phyloP scores from a whole-genome alignment of 2,797 vertebrate genomes.

The Staurois parvus region DNA sequence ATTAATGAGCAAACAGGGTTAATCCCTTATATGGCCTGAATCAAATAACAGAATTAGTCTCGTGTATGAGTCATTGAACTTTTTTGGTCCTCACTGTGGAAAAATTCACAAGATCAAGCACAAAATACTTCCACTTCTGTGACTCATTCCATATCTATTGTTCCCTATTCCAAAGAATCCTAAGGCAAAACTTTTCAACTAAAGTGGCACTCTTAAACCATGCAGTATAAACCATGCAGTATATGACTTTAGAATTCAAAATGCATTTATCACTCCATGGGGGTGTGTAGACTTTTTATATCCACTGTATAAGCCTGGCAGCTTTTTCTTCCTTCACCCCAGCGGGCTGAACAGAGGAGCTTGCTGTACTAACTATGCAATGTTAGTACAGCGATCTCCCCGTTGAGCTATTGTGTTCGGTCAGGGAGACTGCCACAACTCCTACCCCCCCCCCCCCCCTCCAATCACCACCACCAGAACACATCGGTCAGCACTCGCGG shows the following conservation, averaged over 20 bases:
- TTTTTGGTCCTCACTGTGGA: constrained; percentile 37
- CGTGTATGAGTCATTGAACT: constrained; percentile 47
- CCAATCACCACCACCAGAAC: too few species aligned
- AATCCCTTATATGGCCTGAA: constrained; percentile 37
- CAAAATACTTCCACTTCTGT: constrained; percentile 28
- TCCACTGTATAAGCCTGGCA: too few species aligned
- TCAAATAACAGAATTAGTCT: constrained; percentile 6
- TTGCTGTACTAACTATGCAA: too few species aligned
- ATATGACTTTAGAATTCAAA: background rate
- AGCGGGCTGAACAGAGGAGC: too few species aligned
- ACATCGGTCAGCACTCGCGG: too few species aligned
- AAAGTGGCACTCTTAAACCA: background rate
- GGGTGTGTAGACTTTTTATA: too few species aligned
- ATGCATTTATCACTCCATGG: too few species aligned
- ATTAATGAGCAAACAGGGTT: background rate
- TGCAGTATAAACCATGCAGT: background rate
- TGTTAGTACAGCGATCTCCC: too few species aligned
- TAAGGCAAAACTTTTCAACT: background rate
- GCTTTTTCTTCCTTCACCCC: too few species aligned
- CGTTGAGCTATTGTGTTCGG: too few species aligned
- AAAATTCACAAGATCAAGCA: constrained; percentile 2
- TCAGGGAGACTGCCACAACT: too few species aligned
- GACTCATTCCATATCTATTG: constrained; percentile 31
- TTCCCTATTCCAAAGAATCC: background rate
- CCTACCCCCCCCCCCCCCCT: too few species aligned